These are phyloP conservation scores for Pseudomyrmex dendroicus DNA, from an alignment of 1,140 invertebrate genomes.

Conservation along the genomic window DNA sequence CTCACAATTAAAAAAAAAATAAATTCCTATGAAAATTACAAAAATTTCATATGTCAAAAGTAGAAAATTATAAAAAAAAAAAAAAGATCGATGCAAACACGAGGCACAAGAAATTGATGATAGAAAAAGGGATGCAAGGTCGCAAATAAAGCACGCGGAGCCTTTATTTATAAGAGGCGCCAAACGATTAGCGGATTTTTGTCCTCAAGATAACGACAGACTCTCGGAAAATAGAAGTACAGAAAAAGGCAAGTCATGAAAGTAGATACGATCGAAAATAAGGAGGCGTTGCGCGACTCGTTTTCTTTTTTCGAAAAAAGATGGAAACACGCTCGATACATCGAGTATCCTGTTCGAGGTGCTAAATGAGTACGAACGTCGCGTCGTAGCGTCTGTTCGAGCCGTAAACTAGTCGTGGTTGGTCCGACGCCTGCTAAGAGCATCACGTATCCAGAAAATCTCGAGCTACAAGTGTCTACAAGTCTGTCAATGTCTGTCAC, in stretches of 20 bases:
- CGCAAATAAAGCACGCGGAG: constrained; percentile 48
- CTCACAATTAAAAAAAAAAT: too few relatives aligned
- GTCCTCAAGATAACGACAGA: constrained; percentile 66
- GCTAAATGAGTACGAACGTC: constrained; percentile 53
- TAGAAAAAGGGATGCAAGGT: neutral
- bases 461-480: constrained; percentile 51
- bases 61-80: constrained; percentile 3
- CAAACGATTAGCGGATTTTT: constrained; percentile 51
- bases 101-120: neutral
- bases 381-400: constrained; percentile 39
- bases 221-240: constrained; percentile 42
- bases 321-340: constrained; percentile 63
- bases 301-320: constrained; percentile 30
- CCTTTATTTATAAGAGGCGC: constrained; percentile 22
- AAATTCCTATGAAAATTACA: too few relatives aligned
- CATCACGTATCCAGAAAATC: constrained; percentile 50
- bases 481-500: constrained; percentile 4
- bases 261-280: constrained; percentile 28
- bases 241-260: constrained; percentile 16
- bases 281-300: constrained; percentile 13
- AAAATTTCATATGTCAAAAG: neutral
- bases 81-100: constrained; percentile 2
- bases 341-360: constrained; percentile 63
- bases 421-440: constrained; percentile 24
- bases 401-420: constrained; percentile 53